Percentiles rank a stretch among this genome's conserved stretches.
Conservation (phyloP, 2,113 vertebrate species). For the Phaethornis superciliosus region DNA sequence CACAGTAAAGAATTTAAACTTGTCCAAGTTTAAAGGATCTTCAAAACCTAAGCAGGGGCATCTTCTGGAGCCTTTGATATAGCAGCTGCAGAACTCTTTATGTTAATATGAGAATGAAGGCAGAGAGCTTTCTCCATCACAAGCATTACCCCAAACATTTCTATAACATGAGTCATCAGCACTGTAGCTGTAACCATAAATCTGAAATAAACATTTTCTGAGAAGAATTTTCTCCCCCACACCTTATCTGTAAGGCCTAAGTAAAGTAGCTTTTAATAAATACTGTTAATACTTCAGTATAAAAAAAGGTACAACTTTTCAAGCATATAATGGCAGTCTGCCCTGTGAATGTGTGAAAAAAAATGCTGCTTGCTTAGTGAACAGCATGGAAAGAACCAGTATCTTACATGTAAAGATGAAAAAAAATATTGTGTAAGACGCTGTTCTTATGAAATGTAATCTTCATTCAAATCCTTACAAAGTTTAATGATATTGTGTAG, state of each 20-base stretch:
- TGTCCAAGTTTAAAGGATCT: background rate
- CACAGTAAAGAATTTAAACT: background rate
- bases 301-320: background rate
- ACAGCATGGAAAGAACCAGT: background rate
- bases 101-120: background rate
- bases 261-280: background rate
- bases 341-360: background rate
- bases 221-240: background rate
- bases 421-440: constrained; percentile 43
- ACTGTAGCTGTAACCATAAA: background rate
- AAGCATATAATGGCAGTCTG: background rate
- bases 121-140: background rate
- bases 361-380: background rate
- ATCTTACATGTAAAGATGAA: constrained; percentile 22
- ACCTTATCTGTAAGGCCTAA: background rate
- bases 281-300: background rate
- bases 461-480: constrained; percentile 38
- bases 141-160: background rate
- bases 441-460: background rate
- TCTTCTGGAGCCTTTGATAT: background rate
- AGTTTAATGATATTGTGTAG: constrained; percentile 30
- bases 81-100: background rate
- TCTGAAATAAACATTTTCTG: background rate
- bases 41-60: background rate
- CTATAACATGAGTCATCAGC: background rate